Base-by-base conservation (phyloP, 2,797 vertebrate genomes). In the Danio tinwini region DNA sequence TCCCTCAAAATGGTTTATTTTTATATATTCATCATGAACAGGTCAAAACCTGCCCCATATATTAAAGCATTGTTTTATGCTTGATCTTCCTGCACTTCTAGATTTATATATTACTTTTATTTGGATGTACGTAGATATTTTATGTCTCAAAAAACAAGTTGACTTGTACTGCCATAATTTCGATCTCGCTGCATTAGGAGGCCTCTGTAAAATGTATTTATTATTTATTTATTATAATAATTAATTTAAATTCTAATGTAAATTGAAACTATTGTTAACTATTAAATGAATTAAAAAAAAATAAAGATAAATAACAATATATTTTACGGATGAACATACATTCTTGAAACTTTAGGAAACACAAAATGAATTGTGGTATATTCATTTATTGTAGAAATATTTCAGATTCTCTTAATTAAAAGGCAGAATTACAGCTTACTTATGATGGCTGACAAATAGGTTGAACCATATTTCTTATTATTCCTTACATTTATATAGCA, bases 91-190 rank as follows among this genome's bases (percentile, higher is more conserved):
- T 42, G 37, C 50, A 42, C n/a, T 19, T 19, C n/a, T 5, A 44
- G 19, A 58, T 47, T n/a, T 12, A 21, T 21, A 12, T 19, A 56
- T 55, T 6, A 71, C 7, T 7, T 21, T 56, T 7, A 44, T 5
- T 5, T 9, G n/a, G 5, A 64, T 64, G 44, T 19, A 44, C 5
- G 5, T 9, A 56, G 39, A 56, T 40, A 40, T 5, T 5, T 7
- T 21, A n/a, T 44, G 39, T 11, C 5, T 19, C 19, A 7, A 81
- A 77, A 83, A 83, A 76, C 14, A n/a, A n/a, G n/a, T 44, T 71
- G n/a, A 56, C 7, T 44, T 42, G 52, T 14, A 17, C 19, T 14
- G 5, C 44, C 17, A 55, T 29, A 29, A 29, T 29, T 29, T 29
- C 29, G 1, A 29, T 29, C 29, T 29, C 29, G 3, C 29, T 29